Conservation (phyloP, 2,888 invertebrate genomes). For the Latheticus oryzae region DNA sequence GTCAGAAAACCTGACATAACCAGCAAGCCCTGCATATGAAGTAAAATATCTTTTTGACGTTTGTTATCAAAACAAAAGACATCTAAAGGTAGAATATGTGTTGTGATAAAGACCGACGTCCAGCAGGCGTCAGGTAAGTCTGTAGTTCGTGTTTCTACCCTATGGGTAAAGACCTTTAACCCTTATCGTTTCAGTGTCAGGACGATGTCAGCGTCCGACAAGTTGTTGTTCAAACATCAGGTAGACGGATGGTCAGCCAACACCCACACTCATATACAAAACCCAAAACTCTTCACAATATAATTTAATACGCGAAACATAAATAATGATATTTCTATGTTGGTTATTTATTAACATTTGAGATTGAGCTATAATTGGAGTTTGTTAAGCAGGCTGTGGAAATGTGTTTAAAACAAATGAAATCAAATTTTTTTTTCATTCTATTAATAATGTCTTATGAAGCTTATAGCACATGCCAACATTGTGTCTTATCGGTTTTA, state of each 20-base stretch:
- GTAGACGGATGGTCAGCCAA: constrained; percentile 7
- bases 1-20: too few species aligned
- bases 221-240: constrained; percentile 22
- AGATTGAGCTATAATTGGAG: too few species aligned
- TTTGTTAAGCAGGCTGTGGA: too few species aligned
- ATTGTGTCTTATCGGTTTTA: too few species aligned
- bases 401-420: too few species aligned
- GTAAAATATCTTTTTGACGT: too few species aligned
- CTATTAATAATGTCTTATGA: too few species aligned
- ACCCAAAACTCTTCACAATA: constrained; percentile 20
- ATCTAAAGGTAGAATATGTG: constrained; percentile 3
- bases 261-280: constrained; percentile 32
- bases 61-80: too few species aligned
- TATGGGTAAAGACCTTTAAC: constrained; percentile 50
- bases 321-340: constrained; percentile 46
- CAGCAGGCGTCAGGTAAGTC: constrained; percentile 31
- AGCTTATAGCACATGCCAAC: too few species aligned
- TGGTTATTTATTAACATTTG: constrained; percentile 47
- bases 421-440: too few species aligned
- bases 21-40: too few species aligned
- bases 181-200: constrained; percentile 52
- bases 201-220: constrained; percentile 46
- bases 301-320: constrained; percentile 40
- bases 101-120: constrained; percentile 28
- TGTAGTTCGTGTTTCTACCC: constrained; percentile 36